Percentiles rank a stretch among this genome's conserved stretches.
Conservation (phyloP, 2,888 invertebrate genomes). For the Gasteruption jaculator region DNA sequence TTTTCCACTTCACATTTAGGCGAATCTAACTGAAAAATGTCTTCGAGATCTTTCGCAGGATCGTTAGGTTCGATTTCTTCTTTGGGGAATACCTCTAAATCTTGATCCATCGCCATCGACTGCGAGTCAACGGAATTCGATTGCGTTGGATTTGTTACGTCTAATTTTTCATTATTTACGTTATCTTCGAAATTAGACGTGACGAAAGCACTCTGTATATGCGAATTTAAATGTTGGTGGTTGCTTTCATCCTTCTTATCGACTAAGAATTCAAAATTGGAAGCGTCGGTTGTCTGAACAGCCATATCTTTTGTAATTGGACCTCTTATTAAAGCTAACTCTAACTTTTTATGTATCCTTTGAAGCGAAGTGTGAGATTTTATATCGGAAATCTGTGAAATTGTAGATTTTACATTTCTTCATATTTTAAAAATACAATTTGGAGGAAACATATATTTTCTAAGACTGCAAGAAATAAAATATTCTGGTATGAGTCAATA, state of each 20-base stretch:
- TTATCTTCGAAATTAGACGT: slow-evolving; percentile 22
- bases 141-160: background rate
- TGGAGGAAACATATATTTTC: too few relatives aligned
- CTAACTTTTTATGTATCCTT: slow-evolving; percentile 34
- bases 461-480: too few relatives aligned
- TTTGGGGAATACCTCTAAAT: background rate
- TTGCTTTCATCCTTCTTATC: too few relatives aligned
- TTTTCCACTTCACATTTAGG: slow-evolving; percentile 1
- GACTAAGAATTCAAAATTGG: too few relatives aligned
- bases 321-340: slow-evolving; percentile 30
- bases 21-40: background rate
- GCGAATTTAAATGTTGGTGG: too few relatives aligned
- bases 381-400: slow-evolving; percentile 35
- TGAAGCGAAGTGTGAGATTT: slow-evolving; percentile 32
- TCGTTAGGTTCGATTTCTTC: too few relatives aligned
- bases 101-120: background rate
- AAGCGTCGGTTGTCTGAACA: slow-evolving; percentile 32
- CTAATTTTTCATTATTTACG: background rate
- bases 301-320: slow-evolving; percentile 29
- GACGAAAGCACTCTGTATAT: slow-evolving; percentile 22
- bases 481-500: too few relatives aligned
- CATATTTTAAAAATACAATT: too few relatives aligned
- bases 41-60: background rate
- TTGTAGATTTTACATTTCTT: slow-evolving; percentile 6
- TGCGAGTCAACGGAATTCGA: background rate